Conservation (phyloP, 2,888 invertebrate genomes). For the Diadegma fenestrale region DNA sequence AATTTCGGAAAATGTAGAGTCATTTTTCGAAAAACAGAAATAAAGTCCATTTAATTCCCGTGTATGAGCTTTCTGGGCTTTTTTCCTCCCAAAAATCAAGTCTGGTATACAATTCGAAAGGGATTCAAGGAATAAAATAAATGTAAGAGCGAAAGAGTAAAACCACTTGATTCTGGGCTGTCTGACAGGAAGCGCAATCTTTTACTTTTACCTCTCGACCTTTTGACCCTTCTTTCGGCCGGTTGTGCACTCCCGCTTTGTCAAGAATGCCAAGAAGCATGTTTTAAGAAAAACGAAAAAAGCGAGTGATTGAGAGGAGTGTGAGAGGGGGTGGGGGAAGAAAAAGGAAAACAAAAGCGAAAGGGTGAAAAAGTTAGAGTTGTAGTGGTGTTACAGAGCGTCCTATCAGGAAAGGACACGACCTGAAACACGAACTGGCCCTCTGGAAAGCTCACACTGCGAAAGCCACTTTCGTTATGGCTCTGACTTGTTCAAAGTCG, state of each 20-base stretch:
- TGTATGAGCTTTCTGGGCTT: background rate
- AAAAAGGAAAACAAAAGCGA: slow-evolving; percentile 34
- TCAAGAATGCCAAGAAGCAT: slow-evolving; percentile 45
- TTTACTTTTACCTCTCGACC: slow-evolving; percentile 31
- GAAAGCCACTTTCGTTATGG: background rate
- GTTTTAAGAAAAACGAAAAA: slow-evolving; percentile 24
- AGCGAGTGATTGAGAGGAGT: background rate
- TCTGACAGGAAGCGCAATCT: slow-evolving; percentile 51
- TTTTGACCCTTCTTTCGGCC: slow-evolving; percentile 22
- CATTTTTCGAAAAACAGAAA: background rate
- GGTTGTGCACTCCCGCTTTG: slow-evolving; percentile 28
- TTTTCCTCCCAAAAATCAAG: slow-evolving; percentile 34
- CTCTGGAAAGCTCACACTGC: background rate
- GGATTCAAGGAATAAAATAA: background rate
- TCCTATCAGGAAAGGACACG: background rate
- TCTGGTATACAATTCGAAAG: slow-evolving; percentile 10
- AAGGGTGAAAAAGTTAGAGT: slow-evolving; percentile 25
- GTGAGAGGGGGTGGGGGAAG: background rate
- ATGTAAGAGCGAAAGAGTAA: slow-evolving; percentile 4
- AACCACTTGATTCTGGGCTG: slow-evolving; percentile 52
- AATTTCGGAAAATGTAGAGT: background rate
- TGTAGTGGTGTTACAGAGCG: slow-evolving; percentile 26
- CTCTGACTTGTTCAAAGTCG: slow-evolving; percentile 1
- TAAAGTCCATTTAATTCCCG: too few species aligned
- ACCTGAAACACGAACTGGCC: background rate